These are phyloP conservation scores for Oreamnos americanus DNA, from an alignment of 2,113 vertebrate genomes.

Conservation along the genomic window DNA sequence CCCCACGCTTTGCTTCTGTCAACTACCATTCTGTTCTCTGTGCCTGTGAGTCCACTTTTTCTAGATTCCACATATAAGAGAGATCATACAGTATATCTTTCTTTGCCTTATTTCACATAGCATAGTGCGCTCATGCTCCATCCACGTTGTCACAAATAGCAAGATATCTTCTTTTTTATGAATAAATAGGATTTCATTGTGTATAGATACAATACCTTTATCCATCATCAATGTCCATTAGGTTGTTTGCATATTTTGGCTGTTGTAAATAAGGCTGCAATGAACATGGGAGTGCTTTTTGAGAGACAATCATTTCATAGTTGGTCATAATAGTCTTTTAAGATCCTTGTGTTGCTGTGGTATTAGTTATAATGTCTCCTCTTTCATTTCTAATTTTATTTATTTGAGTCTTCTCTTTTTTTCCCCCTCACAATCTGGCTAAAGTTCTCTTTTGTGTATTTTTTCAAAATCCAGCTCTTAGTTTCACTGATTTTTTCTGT, in stretches of 20 bases:
- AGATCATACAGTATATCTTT: not conserved
- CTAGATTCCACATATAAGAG: not conserved
- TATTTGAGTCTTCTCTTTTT: not conserved
- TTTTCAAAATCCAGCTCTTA: not conserved
- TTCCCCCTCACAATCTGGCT: not conserved
- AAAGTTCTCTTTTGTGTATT: not conserved
- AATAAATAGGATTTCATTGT: not conserved
- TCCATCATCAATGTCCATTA: not conserved
- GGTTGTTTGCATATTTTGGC: not conserved
- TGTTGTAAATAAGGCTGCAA: not conserved
- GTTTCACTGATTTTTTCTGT: not conserved
- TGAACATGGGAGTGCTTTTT: not conserved
- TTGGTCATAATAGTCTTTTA: not conserved
- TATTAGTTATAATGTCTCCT: not conserved
- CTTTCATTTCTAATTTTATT: not conserved
- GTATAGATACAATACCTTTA: not conserved
- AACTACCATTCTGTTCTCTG: not conserved
- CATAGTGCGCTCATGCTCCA: not conserved
- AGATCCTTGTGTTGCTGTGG: not conserved
- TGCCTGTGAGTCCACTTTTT: not conserved
- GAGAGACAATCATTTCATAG: not conserved
- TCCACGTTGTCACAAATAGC: not conserved
- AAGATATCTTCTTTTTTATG: not conserved
- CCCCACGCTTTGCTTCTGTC: not conserved
- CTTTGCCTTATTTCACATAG: not conserved